A percentile compares a stretch with the other conserved stretches of the same genome.
phyloP scores from a whole-genome alignment of 2,113 vertebrate genomes.

The Chrysemys picta region DNA sequence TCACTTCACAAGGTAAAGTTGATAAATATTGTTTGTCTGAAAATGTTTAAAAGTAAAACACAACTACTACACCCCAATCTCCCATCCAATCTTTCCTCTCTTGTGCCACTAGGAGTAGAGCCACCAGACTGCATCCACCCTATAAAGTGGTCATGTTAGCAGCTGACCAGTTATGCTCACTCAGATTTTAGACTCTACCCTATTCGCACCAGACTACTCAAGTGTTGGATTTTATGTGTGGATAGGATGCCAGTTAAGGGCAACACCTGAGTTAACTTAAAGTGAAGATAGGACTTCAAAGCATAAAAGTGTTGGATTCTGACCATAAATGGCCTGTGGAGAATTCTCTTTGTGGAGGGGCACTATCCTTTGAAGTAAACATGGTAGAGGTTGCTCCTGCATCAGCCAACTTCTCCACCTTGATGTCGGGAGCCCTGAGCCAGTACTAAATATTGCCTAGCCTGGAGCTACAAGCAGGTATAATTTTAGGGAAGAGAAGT shows the following conservation, averaged over 20 bases:
- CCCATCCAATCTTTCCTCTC: neutral
- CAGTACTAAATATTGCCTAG: neutral
- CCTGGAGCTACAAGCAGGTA: neutral
- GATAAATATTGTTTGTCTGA: neutral
- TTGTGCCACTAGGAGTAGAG: neutral
- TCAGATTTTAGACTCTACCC: neutral
- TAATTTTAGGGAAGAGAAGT: neutral
- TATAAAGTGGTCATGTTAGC: conserved; percentile 17
- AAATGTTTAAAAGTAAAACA: conserved; percentile 18
- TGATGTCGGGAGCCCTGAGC: neutral
- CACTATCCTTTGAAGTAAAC: neutral
- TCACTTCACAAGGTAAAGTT: neutral
- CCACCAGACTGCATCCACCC: neutral
- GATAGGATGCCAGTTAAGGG: neutral
- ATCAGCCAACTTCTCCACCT: neutral
- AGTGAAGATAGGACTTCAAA: neutral
- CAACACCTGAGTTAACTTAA: neutral
- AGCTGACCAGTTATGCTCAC: neutral
- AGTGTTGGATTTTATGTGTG: neutral
- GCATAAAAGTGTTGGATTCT: neutral
- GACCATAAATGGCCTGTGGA: neutral
- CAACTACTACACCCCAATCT: neutral
- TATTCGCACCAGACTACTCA: neutral
- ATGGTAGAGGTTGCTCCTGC: neutral
- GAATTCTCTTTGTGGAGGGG: too few relatives aligned